A percentile compares a stretch with the other conserved stretches of the same genome.
Conservation (phyloP, 2,888 invertebrate genomes). For the Alloplasta piceator region DNA sequence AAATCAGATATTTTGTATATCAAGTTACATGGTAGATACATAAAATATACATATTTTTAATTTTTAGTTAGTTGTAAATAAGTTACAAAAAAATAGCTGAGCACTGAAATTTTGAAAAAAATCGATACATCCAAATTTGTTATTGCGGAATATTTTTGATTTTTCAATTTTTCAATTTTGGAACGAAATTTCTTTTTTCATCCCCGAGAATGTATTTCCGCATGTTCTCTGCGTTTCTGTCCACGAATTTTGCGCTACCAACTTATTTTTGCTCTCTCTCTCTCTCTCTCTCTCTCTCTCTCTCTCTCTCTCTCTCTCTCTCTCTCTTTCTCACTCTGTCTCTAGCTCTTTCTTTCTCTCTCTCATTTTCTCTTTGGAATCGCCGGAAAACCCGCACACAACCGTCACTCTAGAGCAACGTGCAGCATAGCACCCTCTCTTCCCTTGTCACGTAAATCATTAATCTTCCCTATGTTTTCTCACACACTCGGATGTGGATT, state of each 20-base stretch:
- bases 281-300: slow-evolving; percentile 24
- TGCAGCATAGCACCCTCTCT: slow-evolving; percentile 69
- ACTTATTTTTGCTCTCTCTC: slow-evolving; percentile 67
- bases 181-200: slow-evolving; percentile 14
- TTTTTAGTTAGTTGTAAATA: too few relatives aligned
- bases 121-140: too few relatives aligned
- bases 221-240: slow-evolving; percentile 10
- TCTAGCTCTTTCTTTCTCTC: slow-evolving; percentile 51
- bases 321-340: slow-evolving; percentile 67
- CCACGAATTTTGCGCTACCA: slow-evolving; percentile 38
- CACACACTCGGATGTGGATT: slow-evolving; percentile 83
- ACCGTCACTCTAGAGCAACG: slow-evolving; percentile 54
- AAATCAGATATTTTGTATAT: too few relatives aligned
- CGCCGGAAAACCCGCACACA: slow-evolving; percentile 43
- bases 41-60: too few relatives aligned
- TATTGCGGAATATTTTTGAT: too few relatives aligned
- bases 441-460: slow-evolving; percentile 82
- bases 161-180: background rate
- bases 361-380: slow-evolving; percentile 58
- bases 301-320: slow-evolving; percentile 60
- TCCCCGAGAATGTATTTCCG: slow-evolving; percentile 13
- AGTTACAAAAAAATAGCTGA: too few relatives aligned
- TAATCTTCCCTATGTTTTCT: slow-evolving; percentile 83
- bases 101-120: too few relatives aligned
- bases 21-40: too few relatives aligned